Evolutionary conservation across 2,888 invertebrate genomes (phyloP).

Genomic region (Mesodorylaimus sp.): DNA sequence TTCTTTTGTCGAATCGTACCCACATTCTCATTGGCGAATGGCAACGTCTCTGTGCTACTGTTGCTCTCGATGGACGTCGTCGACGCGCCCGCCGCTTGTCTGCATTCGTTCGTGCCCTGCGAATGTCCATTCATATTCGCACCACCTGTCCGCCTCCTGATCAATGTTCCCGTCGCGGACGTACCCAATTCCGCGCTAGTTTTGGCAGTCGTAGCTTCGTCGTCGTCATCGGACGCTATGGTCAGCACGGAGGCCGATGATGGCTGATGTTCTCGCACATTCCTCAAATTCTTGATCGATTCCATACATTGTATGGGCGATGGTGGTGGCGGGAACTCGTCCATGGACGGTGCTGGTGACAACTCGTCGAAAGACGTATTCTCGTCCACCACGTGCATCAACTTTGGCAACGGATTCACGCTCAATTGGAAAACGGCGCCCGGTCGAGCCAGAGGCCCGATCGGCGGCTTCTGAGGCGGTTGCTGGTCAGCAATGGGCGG

Average conservation of each 20-base stretch:
- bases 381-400: neutral
- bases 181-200: no score
- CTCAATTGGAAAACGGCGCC: neutral
- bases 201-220: no score
- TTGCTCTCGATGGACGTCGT: slow-evolving; percentile 7
- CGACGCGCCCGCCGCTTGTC: neutral
- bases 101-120: neutral
- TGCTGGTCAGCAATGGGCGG: no score
- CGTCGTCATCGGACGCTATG: no score
- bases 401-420: neutral
- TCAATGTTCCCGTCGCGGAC: no score
- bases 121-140: neutral
- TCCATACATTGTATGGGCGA: slow-evolving; percentile 19
- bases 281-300: slow-evolving; percentile 1
- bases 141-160: no score
- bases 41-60: slow-evolving; percentile 34
- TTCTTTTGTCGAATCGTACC: slow-evolving; percentile 72
- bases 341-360: slow-evolving; percentile 14
- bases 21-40: slow-evolving; percentile 94
- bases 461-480: neutral
- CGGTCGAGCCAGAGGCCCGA: neutral
- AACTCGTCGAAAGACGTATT: slow-evolving; percentile 5
- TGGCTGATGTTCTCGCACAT: neutral
- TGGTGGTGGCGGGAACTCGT: slow-evolving; percentile 30
- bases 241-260: no score